These are phyloP conservation scores for Melanotaenia maccullochi DNA, from an alignment of 2,797 vertebrate genomes.

Conservation along the genomic window DNA sequence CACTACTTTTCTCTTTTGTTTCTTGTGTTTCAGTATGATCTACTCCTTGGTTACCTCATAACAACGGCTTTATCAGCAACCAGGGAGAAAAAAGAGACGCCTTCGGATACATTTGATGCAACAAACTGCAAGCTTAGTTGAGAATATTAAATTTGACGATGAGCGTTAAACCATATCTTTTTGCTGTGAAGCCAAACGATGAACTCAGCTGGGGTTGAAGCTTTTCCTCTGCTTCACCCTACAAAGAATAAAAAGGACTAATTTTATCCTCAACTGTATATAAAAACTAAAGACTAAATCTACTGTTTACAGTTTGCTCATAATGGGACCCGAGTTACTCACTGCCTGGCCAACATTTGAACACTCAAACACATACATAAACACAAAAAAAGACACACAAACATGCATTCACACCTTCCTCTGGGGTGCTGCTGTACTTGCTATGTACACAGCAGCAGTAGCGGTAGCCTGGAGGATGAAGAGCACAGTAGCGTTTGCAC, in stretches of 20 bases:
- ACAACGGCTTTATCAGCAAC: constrained; percentile 69
- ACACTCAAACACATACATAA: constrained; percentile 35
- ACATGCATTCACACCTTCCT: constrained; percentile 36
- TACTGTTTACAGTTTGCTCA: constrained; percentile 74
- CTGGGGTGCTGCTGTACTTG: constrained; percentile 27
- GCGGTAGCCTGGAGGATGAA: constrained; percentile 44
- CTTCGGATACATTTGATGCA: constrained; percentile 33
- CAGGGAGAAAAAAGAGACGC: constrained; percentile 29
- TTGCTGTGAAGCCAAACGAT: constrained; percentile 48
- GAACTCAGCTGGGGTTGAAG: constrained; percentile 23
- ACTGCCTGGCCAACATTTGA: constrained; percentile 76
- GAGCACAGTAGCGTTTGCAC: constrained; percentile 80
- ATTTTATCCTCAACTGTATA: constrained; percentile 55
- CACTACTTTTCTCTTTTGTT: constrained; percentile 39
- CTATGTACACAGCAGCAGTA: constrained; percentile 30
- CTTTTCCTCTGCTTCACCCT: constrained; percentile 34
- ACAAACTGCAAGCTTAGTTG: constrained; percentile 37
- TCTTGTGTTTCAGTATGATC: constrained; percentile 92
- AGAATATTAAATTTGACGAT: constrained; percentile 31
- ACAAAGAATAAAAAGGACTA: constrained; percentile 23
- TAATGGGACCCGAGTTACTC: constrained; percentile 59
- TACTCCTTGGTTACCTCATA: constrained; percentile 97
- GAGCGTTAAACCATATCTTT: constrained; percentile 20
- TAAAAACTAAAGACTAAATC: constrained; percentile 54
- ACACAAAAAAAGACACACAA: constrained; percentile 18